phyloP scores from a whole-genome alignment of 2,797 vertebrate species.

The Loris lydekkerianus region DNA sequence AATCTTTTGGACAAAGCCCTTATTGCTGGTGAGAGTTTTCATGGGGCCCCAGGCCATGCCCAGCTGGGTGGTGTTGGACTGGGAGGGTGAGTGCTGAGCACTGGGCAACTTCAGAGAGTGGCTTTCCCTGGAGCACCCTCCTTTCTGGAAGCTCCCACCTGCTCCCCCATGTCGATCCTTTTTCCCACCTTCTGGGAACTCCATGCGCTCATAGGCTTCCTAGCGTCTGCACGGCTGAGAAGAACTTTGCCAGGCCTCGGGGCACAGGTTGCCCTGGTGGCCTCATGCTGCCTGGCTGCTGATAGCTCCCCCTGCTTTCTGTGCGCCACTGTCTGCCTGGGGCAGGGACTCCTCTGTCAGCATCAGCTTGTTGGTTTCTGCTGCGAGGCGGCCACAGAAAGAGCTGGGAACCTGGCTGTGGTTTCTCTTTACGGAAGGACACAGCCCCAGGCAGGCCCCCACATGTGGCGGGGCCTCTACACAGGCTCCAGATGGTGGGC shows the following conservation, averaged over 20 bases:
- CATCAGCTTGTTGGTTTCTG: background rate
- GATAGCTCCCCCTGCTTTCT: too few species aligned
- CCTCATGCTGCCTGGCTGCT: too few species aligned
- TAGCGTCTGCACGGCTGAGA: background rate
- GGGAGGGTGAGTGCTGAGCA: too few species aligned
- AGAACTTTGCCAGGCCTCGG: background rate
- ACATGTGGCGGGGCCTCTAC: fast-evolving
- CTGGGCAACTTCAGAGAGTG: background rate
- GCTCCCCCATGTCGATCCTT: background rate
- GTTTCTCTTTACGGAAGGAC: background rate
- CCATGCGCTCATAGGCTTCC: background rate
- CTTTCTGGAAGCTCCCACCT: background rate
- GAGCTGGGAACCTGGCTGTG: background rate
- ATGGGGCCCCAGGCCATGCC: fast-evolving
- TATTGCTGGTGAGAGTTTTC: background rate
- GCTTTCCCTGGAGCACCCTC: background rate
- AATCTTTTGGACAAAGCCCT: background rate
- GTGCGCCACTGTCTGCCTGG: background rate
- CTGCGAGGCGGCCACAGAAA: background rate
- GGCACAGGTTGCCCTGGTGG: background rate
- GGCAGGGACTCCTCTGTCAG: background rate
- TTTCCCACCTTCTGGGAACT: background rate
- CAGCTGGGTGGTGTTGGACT: background rate
- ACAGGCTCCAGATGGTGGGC: fast-evolving
- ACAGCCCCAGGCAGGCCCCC: background rate